Evolutionary conservation across 92 coral and sea anemone genomes (phyloP).

Genomic region (Phenganax stokvisi): DNA sequence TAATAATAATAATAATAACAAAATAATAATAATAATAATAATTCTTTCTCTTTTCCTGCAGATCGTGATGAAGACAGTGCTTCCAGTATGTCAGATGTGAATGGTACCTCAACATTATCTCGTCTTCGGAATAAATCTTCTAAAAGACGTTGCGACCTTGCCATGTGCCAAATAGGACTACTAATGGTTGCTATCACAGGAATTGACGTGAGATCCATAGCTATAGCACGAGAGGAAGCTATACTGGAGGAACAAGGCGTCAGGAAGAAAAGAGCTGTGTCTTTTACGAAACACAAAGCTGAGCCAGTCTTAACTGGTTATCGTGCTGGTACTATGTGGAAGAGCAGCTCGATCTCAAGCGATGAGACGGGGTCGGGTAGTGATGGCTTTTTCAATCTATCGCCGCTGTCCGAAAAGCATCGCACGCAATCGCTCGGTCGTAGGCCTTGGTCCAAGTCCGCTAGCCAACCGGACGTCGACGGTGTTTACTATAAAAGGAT

Average conservation of each 20-base stretch:
- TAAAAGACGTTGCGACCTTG: slow-evolving; percentile 21
- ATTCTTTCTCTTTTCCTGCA: not conserved
- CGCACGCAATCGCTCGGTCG: slow-evolving; percentile 40
- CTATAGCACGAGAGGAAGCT: slow-evolving; percentile 22
- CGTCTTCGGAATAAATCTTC: slow-evolving; percentile 24
- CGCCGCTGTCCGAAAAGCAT: slow-evolving; percentile 39
- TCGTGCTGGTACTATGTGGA: slow-evolving; percentile 34
- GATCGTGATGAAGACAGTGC: slow-evolving; percentile 31
- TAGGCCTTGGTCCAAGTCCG: slow-evolving; percentile 37
- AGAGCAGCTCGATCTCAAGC: slow-evolving; percentile 35
- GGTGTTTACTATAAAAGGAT: slow-evolving; percentile 40
- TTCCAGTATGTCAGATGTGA: slow-evolving; percentile 28
- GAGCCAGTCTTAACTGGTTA: slow-evolving; percentile 40
- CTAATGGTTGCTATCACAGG: slow-evolving; percentile 16
- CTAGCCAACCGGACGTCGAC: slow-evolving; percentile 44
- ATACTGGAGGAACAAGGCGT: slow-evolving; percentile 32
- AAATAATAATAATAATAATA: too few relatives aligned
- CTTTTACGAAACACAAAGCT: slow-evolving; percentile 37
- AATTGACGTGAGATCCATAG: slow-evolving; percentile 8
- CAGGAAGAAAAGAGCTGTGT: slow-evolving; percentile 27
- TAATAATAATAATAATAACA: too few relatives aligned
- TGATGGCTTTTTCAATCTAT: slow-evolving; percentile 26
- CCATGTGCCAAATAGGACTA: slow-evolving; percentile 33
- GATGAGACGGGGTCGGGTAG: slow-evolving; percentile 33
- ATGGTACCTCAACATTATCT: slow-evolving; percentile 17